A percentile compares a stretch with the other conserved stretches of the same genome.
phyloP scores from a whole-genome alignment of 2,797 vertebrate genomes.

The Gallinago nigripennis region DNA sequence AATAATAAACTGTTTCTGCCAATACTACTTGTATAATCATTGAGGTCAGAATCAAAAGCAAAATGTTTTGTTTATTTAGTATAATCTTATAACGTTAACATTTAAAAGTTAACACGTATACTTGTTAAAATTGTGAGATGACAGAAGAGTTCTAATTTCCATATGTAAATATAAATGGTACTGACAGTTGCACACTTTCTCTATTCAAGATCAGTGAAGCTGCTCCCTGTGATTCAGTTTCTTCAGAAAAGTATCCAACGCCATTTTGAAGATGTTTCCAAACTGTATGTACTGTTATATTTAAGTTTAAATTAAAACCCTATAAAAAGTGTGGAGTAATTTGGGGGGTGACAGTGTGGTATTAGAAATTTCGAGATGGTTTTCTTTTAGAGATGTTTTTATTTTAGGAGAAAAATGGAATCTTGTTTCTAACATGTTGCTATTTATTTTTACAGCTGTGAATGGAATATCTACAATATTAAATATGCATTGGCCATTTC shows the following conservation, averaged over 20 bases:
- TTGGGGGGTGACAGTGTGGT: neutral
- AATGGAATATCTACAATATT: constrained; percentile 94
- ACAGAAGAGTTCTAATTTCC: neutral
- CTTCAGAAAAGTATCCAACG: constrained; percentile 92
- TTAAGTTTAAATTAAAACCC: neutral
- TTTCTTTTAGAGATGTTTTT: neutral
- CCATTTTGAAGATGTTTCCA: constrained; percentile 87
- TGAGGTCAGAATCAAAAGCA: neutral
- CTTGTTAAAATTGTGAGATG: neutral
- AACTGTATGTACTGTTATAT: constrained; percentile 83
- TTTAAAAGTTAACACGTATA: neutral
- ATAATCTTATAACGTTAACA: neutral
- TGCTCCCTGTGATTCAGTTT: constrained; percentile 89
- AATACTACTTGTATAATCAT: neutral
- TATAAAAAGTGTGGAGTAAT: neutral
- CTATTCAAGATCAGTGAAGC: constrained; percentile 79
- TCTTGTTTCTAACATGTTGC: neutral
- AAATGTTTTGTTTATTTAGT: neutral
- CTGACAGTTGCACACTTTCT: neutral
- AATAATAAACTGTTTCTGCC: neutral
- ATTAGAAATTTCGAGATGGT: rapidly evolving
- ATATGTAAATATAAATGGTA: neutral
- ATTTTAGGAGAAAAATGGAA: neutral
- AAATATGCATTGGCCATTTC: constrained; percentile 86
- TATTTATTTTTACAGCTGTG: constrained; percentile 80